Evolutionary conservation across 2,113 vertebrate genomes (phyloP).

Genomic region (Gopherus flavomarginatus): DNA sequence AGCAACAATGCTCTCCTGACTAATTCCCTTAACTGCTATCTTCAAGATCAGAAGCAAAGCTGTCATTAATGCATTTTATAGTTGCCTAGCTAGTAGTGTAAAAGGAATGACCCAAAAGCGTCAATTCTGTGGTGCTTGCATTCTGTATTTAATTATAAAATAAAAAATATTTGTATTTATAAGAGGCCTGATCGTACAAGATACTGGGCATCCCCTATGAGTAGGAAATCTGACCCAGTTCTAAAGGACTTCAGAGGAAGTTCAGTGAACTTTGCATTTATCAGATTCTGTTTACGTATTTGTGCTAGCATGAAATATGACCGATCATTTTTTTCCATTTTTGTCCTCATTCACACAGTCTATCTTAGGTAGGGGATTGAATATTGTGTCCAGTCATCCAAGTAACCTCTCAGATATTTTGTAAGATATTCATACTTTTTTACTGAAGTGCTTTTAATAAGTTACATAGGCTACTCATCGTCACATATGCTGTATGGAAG

Average conservation of each 20-base stretch:
- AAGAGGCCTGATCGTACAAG: neutral
- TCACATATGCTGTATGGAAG: neutral
- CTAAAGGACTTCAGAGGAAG: neutral
- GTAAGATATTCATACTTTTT: neutral
- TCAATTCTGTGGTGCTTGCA: neutral
- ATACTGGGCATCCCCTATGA: slow-evolving; percentile 12
- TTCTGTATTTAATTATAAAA: slow-evolving; percentile 49
- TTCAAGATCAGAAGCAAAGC: slow-evolving; percentile 49
- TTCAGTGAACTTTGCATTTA: neutral
- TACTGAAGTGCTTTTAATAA: neutral
- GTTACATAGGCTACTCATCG: neutral
- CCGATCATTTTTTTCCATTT: neutral
- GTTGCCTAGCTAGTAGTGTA: slow-evolving; percentile 1
- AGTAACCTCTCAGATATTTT: neutral
- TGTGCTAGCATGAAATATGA: neutral
- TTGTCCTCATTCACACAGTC: neutral
- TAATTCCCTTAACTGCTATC: slow-evolving; percentile 39
- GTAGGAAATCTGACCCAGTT: neutral
- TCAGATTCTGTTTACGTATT: neutral
- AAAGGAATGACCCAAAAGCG: slow-evolving; percentile 27
- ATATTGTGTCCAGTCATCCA: neutral
- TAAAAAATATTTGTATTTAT: neutral
- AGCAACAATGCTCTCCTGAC: neutral
- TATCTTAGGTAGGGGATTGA: neutral
- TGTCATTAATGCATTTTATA: slow-evolving; percentile 4